phyloP scores from a whole-genome alignment of 1,140 invertebrate genomes.

The Meloidogyne chitwoodi region DNA sequence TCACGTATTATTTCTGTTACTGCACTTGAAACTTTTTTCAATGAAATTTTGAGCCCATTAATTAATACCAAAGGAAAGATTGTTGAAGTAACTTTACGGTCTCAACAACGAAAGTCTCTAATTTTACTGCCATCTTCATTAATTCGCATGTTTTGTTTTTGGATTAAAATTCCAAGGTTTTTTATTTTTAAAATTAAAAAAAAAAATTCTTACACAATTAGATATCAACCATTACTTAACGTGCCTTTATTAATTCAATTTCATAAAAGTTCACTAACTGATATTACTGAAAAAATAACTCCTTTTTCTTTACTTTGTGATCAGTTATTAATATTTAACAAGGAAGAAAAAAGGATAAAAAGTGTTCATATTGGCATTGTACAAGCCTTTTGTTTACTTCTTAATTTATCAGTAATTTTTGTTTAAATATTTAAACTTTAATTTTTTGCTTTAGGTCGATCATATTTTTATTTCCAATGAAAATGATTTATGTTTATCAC shows the following conservation, averaged over 20 bases:
- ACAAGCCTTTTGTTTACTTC: background rate
- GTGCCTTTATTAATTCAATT: conserved; percentile 15
- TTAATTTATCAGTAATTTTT: background rate
- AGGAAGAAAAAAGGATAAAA: background rate
- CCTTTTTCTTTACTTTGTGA: conserved; percentile 16
- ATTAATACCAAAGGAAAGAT: background rate
- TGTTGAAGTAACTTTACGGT: background rate
- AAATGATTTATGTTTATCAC: background rate
- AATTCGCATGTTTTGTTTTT: conserved; percentile 2
- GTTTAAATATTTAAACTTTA: background rate
- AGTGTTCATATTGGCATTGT: conserved; percentile 3
- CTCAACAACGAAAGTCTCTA: background rate
- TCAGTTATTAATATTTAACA: background rate
- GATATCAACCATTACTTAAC: conserved; percentile 16
- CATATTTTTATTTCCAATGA: background rate
- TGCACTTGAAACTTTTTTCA: background rate
- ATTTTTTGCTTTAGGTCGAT: background rate
- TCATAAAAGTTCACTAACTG: background rate
- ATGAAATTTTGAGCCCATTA: background rate
- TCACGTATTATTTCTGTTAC: background rate
- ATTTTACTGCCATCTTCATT: conserved; percentile 8
- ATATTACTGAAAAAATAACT: background rate
- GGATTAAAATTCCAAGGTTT: conserved; percentile 6
- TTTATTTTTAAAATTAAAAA: background rate
- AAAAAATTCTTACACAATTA: background rate